Evolutionary conservation across 2,113 vertebrate species (phyloP).

Genomic region (Sinocyclocheilus maitianheensis): DNA sequence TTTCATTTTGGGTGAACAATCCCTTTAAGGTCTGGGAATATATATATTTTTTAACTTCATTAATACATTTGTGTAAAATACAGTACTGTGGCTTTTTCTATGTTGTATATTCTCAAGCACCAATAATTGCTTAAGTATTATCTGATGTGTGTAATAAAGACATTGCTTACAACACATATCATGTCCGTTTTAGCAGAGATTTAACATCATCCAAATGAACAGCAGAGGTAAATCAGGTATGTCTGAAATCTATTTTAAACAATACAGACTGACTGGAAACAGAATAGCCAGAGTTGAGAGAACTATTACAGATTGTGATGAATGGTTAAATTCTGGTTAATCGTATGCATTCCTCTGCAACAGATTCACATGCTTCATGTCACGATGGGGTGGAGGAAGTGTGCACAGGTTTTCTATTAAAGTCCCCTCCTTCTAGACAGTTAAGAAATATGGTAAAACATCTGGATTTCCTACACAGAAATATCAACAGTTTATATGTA

Average conservation of each 20-base stretch:
- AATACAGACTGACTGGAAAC: neutral
- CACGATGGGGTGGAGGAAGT: slow-evolving; percentile 8
- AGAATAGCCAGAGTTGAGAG: neutral
- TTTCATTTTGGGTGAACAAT: no score
- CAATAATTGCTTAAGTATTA: neutral
- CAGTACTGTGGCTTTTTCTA: neutral
- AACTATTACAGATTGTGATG: no score
- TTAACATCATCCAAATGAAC: slow-evolving; percentile 3
- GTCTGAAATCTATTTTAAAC: neutral
- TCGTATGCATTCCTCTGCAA: neutral
- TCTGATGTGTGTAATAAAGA: neutral
- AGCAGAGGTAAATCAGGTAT: slow-evolving; percentile 15
- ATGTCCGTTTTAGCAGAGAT: neutral
- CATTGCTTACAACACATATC: neutral
- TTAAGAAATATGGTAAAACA: slow-evolving; percentile 16
- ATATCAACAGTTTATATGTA: neutral
- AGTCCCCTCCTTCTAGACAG: slow-evolving; percentile 32
- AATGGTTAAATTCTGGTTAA: neutral
- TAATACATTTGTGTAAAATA: neutral
- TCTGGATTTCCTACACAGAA: neutral
- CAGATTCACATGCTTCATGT: neutral
- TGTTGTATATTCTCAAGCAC: neutral
- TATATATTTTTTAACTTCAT: neutral
- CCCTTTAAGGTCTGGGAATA: no score
- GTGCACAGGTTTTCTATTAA: slow-evolving; percentile 32